Evolutionary conservation across 2,113 vertebrate species (phyloP), one percentile per base, ranked within the genome.

Genomic region (Trogon surrucura): DNA sequence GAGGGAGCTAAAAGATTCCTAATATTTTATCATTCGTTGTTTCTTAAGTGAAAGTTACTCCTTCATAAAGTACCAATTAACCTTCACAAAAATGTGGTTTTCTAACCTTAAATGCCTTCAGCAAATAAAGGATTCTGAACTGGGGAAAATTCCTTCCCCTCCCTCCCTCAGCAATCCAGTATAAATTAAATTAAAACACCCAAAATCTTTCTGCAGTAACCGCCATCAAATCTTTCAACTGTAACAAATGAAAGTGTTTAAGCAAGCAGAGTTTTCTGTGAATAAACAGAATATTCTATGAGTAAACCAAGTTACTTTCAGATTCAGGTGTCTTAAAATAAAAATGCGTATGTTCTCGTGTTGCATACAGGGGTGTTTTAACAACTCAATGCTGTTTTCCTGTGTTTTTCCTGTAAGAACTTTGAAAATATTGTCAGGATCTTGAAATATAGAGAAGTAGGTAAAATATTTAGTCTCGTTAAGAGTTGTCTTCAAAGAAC

Each of bases 1-100:
- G 97, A 96, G 96, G 96, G 97, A 97, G 96, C 97, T 95, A 96
- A 95, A 97, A 96, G 91, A 96, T 95, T 79, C 97, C 92, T 93
- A 85, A 95, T 96, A 91, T 80, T 94, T 96, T 91, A 72, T 80
- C 81, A 64, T 93, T 95, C 79, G 78, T n/a, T 64, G 54, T 96
- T 85, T 94, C 58, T 44, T 13, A 38, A 94, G 65, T 86, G 82
- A 18, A 92, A 93, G 86, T 83, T 38, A 12, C 21, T 94, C 51
- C 77, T 95, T 90, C 50, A 75, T 80, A 47, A 94, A 80, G 66
- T 77, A 87, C 58, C 66, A 87, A 82, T 95, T 88, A 94, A 89
- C 74, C 62, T 93, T 95, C 67, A 57, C 56, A 77, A 38, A 90
- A 93, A 80, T 45, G 54, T 80, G 51, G 38, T 93, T 82, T 86